phyloP scores from a whole-genome alignment of 2,113 vertebrate genomes.

The Natator depressus region DNA sequence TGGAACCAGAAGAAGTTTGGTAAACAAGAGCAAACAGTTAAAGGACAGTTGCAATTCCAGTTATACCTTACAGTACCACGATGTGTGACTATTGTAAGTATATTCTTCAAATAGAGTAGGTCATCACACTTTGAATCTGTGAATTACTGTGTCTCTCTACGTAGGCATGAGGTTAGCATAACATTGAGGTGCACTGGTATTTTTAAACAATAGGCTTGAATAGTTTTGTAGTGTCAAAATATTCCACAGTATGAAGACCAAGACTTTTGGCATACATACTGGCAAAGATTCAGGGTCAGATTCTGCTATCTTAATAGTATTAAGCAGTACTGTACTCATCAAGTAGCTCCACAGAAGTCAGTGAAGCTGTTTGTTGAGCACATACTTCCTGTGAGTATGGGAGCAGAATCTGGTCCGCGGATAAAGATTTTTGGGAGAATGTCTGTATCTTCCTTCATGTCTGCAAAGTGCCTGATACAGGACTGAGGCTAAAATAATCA shows the following conservation, averaged over 20 bases:
- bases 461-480: not conserved
- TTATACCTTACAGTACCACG: not conserved
- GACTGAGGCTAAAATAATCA: not conserved
- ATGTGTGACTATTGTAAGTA: not conserved
- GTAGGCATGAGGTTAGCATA: not conserved
- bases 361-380: not conserved
- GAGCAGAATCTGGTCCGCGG: not conserved
- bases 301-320: not conserved
- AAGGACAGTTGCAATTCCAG: not conserved
- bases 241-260: not conserved
- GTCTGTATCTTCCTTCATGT: not conserved
- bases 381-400: not conserved
- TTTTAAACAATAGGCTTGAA: not conserved
- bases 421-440: not conserved
- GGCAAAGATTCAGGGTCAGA: not conserved
- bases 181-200: not conserved
- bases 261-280: rapidly evolving
- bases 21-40: not conserved
- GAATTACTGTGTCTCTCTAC: not conserved
- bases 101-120: not conserved
- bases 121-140: not conserved
- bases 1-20: not conserved
- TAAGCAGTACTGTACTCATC: not conserved
- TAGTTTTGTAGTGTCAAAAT: not conserved
- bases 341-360: not conserved